A percentile compares a stretch with the other conserved stretches of the same genome.
Conservation (phyloP, 2,888 invertebrate species). For the Sesamia inferens region DNA sequence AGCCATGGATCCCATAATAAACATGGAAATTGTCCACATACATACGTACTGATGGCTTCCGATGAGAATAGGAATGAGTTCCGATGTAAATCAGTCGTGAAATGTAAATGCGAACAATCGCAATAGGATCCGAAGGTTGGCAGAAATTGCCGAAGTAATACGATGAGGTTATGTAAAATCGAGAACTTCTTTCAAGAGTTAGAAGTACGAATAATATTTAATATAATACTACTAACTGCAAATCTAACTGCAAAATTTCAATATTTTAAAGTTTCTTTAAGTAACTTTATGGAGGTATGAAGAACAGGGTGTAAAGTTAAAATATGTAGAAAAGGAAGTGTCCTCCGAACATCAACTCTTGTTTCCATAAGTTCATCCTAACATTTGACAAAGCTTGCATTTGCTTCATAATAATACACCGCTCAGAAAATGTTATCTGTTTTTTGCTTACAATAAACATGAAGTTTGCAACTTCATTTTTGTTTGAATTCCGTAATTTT, state of each 20-base stretch:
- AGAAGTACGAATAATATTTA: slow-evolving; percentile 4
- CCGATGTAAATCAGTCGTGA: slow-evolving; percentile 54
- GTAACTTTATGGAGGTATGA: too few species aligned
- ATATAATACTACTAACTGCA: too few species aligned
- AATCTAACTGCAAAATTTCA: not conserved
- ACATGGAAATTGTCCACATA: slow-evolving; percentile 53
- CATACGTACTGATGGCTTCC: slow-evolving; percentile 47
- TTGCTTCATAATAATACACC: too few species aligned
- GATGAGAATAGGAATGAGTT: slow-evolving; percentile 35
- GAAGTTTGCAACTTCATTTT: not conserved
- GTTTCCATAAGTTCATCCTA: too few species aligned
- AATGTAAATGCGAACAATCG: slow-evolving; percentile 49
- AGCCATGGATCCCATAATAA: slow-evolving; percentile 36
- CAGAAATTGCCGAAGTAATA: slow-evolving; percentile 54
- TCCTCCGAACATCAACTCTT: too few species aligned
- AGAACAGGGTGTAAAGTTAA: too few species aligned
- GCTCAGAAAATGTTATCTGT: not conserved
- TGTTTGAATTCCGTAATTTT: too few species aligned
- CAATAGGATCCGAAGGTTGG: slow-evolving; percentile 40
- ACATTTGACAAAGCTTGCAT: too few species aligned
- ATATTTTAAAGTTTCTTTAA: too few species aligned
- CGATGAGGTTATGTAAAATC: slow-evolving; percentile 28
- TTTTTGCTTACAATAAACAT: not conserved
- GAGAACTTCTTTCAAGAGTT: slow-evolving; percentile 15
- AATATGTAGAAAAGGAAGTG: too few species aligned